Base-by-base conservation (phyloP, 2,113 vertebrate species). In the Apeltes quadracus region DNA sequence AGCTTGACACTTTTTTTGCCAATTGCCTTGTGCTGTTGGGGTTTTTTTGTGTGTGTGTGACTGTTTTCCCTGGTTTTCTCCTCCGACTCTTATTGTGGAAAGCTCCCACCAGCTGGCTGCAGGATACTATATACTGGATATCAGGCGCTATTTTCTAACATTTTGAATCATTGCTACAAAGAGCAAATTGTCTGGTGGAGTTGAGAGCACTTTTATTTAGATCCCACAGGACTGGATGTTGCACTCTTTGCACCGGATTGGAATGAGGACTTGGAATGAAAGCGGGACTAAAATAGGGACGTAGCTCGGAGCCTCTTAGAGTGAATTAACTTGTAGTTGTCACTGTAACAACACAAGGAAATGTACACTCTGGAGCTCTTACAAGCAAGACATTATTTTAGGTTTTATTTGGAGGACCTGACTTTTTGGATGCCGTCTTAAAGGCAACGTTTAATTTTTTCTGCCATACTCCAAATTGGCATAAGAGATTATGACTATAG, bases 1-100 rank as follows among this genome's bases (percentile, higher is more conserved):
- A 89, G 91, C 86, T 56, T 88, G 87, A 89, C 85, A 91, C 87
- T 91, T 92, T 88, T n/a, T 91, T 85, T 75, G 88, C 88, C 83
- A 85, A 85, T 88, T 92, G 83, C 81, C 83, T 86, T 84, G 76
- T 91, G 91, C 91, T 87, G 65, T 82, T 51, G 69, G 23, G 14
- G 38, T 48, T 72, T 72, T 73, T 70, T 23, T 6, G 50, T 23
- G 51, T 13, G 53, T 54, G 22, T 46, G 51, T 27, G 65, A 67
- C 58, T 75, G 44, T 56, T 58, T 82, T 59, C 63, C 62, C 58
- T 79, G 67, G 44, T 83, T 85, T 76, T 71, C 71, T 83, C 32
- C 59, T 62, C 65, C 27, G 61, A 25, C 71, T 78, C 63, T 80
- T 81, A 75, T 76, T 85, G 79, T 85, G 78, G 75, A 81, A 84